A percentile compares a stretch with the other conserved stretches of the same genome.
Evolutionary conservation across 2,113 vertebrate species (phyloP).

Genomic region (Nesoenas mayeri): DNA sequence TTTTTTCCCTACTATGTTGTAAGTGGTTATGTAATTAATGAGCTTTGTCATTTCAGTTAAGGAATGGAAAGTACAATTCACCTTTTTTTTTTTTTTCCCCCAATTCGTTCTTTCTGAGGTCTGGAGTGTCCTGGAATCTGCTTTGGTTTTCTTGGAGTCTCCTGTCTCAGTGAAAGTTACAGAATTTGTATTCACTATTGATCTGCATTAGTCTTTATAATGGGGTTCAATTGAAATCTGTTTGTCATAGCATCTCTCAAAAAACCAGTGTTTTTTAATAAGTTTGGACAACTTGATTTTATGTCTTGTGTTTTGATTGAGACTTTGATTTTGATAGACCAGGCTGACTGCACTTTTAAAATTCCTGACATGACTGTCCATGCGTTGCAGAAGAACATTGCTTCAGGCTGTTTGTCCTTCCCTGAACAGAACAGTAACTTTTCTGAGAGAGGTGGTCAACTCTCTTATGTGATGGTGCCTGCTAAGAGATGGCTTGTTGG

Average conservation of each 20-base stretch:
- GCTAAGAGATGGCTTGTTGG: background rate
- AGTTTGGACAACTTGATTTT: background rate
- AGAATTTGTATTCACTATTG: background rate
- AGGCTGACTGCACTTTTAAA: background rate
- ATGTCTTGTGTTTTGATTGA: background rate
- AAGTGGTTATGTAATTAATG: background rate
- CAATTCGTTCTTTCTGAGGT: background rate
- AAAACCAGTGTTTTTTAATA: rapidly evolving
- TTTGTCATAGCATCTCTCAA: background rate
- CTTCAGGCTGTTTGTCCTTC: background rate
- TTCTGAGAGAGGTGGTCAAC: background rate
- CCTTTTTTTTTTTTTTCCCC: background rate
- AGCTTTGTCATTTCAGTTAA: background rate
- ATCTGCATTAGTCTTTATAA: background rate
- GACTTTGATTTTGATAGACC: background rate
- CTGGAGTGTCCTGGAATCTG: background rate
- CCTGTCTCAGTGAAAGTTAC: background rate
- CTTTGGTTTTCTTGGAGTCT: background rate
- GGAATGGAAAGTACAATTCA: background rate
- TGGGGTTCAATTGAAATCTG: background rate
- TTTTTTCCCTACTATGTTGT: background rate
- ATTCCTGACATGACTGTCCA: background rate
- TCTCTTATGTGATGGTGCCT: background rate
- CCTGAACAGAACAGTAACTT: background rate
- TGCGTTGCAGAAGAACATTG: background rate